These are phyloP conservation scores for Pagrus major DNA, from an alignment of 2,113 vertebrate species.

Conservation along the genomic window DNA sequence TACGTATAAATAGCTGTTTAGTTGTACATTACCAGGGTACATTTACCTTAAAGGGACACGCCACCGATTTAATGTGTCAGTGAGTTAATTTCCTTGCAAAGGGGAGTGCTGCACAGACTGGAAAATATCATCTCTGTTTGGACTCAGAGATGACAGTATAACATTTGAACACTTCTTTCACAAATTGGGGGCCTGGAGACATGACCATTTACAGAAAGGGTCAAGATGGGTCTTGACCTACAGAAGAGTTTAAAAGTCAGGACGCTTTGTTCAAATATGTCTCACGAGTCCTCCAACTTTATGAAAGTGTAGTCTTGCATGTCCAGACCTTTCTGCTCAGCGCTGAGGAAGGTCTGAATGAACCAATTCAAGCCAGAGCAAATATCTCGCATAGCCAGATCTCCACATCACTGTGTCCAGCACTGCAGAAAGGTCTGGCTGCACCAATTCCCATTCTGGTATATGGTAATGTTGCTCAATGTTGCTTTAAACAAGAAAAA, in stretches of 20 bases:
- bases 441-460: too few relatives aligned
- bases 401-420: too few relatives aligned
- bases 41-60: constrained; percentile 16
- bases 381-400: too few relatives aligned
- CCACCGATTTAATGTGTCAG: neutral
- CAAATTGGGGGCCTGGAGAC: neutral
- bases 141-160: neutral
- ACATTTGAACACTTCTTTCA: neutral
- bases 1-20: constrained; percentile 33
- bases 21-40: neutral
- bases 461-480: too few relatives aligned
- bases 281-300: neutral
- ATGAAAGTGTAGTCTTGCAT: neutral
- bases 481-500: too few relatives aligned
- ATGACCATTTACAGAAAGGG: neutral
- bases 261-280: neutral
- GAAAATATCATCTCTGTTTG: neutral
- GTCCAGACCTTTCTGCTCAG: too few relatives aligned
- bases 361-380: too few relatives aligned
- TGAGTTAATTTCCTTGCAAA: neutral
- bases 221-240: neutral
- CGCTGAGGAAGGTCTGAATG: too few relatives aligned
- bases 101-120: neutral
- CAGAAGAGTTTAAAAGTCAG: neutral
- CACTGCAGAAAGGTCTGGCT: too few relatives aligned